These are phyloP conservation scores for Gymnocypris eckloni DNA, from an alignment of 2,797 vertebrate species.

Conservation along the genomic window DNA sequence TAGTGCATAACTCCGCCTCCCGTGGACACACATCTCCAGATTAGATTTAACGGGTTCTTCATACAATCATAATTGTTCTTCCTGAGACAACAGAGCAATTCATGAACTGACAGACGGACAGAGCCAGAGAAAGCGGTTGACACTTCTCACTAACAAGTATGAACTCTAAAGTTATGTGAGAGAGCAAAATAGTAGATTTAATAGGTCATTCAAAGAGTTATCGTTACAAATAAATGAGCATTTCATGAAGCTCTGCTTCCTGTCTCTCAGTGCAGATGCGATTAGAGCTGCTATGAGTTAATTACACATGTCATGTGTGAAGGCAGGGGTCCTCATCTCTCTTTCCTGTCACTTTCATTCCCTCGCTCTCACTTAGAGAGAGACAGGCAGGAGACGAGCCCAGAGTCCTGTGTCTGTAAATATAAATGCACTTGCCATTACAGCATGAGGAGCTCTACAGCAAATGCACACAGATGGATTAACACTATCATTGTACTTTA, in stretches of 20 bases:
- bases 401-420: not conserved
- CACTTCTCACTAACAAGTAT: not conserved
- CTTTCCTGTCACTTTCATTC: constrained; percentile 14
- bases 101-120: not conserved
- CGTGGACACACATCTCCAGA: not conserved
- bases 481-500: too few relatives aligned
- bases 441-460: constrained; percentile 53
- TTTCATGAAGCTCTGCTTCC: not conserved
- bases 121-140: constrained; percentile 43
- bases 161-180: not conserved
- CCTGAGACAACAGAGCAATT: not conserved
- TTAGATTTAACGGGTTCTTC: not conserved
- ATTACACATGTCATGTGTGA: constrained; percentile 68
- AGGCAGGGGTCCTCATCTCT: constrained; percentile 18
- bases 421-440: not conserved
- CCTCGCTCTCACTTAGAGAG: not conserved
- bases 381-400: not conserved
- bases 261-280: not conserved
- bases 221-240: not conserved
- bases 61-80: not conserved
- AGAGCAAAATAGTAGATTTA: not conserved
- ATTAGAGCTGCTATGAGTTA: constrained; percentile 49
- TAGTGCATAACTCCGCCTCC: too few relatives aligned
- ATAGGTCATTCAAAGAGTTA: not conserved
- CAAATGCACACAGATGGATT: not conserved